Evolutionary conservation across 2,888 invertebrate species (phyloP), one percentile per base, ranked within the genome.

Genomic region (Eustalomyia histrio): DNA sequence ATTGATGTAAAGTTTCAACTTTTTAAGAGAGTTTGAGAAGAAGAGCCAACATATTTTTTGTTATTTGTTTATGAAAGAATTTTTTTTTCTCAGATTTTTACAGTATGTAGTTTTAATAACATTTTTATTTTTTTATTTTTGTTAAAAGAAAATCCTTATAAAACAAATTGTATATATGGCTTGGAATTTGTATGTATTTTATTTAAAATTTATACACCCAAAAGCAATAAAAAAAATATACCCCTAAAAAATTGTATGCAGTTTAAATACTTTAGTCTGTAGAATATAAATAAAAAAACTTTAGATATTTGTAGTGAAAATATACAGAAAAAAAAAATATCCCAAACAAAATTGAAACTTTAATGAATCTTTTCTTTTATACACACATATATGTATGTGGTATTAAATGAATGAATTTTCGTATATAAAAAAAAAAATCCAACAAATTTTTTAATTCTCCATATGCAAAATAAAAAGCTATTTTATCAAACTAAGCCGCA

Each of bases 41-140:
- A 47, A 14, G 43, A 39, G 12, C 29, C 29, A 29, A 29, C 29
- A 29, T 21, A 2, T 47, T 47, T 47, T 79, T 73, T 9, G 7
- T n/a, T 65, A 63, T 79, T 67, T 71, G 68, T 76, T 80, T 80
- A 58, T 58, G 16, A 72, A 76, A 72, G 67, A 61, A 72, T 76
- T 79, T 80, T 69, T 65, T 60, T 64, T 65, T 24, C 18, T 64
- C 1, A 10, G 21, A 63, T 43, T 74, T 69, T 74, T 55, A 65
- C 60, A 50, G 52, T 55, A 60, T 57, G 57, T 39, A 57, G 67
- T 68, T 80, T 67, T 64, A 57, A 68, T 71, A 53, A 50, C 68
- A n/a, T n/a, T n/a, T n/a, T n/a, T n/a, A n/a, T 80, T 67, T 17
- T 17, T 50, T 75, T 71, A 69, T 47, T 50, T 75, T 64, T 43